Base-by-base conservation (phyloP, 2,797 vertebrate genomes). In the Mallotus villosus region DNA sequence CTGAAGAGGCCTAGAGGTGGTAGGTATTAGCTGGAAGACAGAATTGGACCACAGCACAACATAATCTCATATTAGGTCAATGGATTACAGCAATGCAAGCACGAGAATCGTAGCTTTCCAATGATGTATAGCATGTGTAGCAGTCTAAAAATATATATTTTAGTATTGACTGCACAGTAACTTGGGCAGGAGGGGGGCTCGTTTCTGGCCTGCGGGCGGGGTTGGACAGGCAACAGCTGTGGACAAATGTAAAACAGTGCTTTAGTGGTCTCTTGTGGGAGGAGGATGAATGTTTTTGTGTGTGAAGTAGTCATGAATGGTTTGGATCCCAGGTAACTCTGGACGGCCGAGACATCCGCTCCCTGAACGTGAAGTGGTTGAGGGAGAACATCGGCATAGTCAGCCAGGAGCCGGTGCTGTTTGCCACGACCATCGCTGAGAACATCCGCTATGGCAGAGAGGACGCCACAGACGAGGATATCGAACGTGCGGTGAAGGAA, bases 351-450 rank as follows among this genome's bases (percentile, higher is more conserved):
- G 79, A 90, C 8, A 69, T 88, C 79, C 87, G 85, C 49, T 84
- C 82, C 0, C 86, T 93, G 19, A 92, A 93, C 19, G 16, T 90
- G 22, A 77, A 74, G 46, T 75, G 81, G 80, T 89, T 90, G 55
- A 76, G 87, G 70, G 82, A 90, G 61, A 76, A 86, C 32, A 79
- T 87, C 5, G 84, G 78, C 27, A 86, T 84, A 0, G 88, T 90
- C 63, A 92, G 79, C 69, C 84, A 92, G 67, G 87, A 85, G 73
- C 84, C 78, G 9, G 69, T 89, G 32, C 58, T 90, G 58, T 92
- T 93, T 74, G 89, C 70, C 14, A 87, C 89, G 9, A 90, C 82
- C 4, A 84, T 86, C 66, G 77, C 72, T 46, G 86, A 80, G 63
- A 81, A 82, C 55, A 86, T 91, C 72, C 90, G 77, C 59, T 81